These are phyloP conservation scores for Coremacera marginata DNA, from an alignment of 2,888 invertebrate genomes.

Conservation along the genomic window DNA sequence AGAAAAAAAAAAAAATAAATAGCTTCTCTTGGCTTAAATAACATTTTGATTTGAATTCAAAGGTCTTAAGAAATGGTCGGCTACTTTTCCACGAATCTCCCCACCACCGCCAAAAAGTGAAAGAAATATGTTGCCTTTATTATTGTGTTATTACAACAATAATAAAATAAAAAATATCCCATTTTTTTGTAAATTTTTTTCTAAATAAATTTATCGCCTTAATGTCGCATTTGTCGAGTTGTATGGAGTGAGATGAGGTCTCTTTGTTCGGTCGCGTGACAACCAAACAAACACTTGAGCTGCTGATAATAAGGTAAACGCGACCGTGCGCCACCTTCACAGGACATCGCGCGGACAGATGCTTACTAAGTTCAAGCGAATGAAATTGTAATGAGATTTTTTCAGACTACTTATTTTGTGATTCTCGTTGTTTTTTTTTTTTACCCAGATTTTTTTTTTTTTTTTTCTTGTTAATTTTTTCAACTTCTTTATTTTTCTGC, in stretches of 20 bases:
- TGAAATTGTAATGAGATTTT: constrained; percentile 47
- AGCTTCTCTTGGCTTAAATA: constrained; percentile 14
- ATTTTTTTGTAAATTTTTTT: constrained; percentile 21
- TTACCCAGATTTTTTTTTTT: constrained; percentile 34
- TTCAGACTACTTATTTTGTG: constrained; percentile 40
- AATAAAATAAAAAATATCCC: constrained; percentile 16
- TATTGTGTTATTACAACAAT: constrained; percentile 39
- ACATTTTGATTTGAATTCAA: constrained; percentile 38
- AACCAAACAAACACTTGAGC: constrained; percentile 35
- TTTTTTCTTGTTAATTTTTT: constrained; percentile 40
- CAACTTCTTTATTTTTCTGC: not conserved
- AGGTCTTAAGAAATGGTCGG: not conserved
- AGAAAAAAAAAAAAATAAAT: constrained; percentile 16
- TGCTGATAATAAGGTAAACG: constrained; percentile 36
- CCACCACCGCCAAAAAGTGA: not conserved
- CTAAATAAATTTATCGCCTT: constrained; percentile 37
- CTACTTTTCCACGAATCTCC: not conserved
- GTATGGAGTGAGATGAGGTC: not conserved
- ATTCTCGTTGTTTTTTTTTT: constrained; percentile 28
- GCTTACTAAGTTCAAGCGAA: constrained; percentile 30
- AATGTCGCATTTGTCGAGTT: constrained; percentile 22
- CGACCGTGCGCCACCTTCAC: not conserved
- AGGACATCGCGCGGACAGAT: constrained; percentile 15
- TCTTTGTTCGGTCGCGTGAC: constrained; percentile 21
- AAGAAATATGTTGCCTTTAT: constrained; percentile 31